Percentiles rank a stretch among this genome's conserved stretches.
These are phyloP conservation scores for Lamellibrachia columna DNA, from an alignment of 2,888 invertebrate species.

Conservation along the genomic window DNA sequence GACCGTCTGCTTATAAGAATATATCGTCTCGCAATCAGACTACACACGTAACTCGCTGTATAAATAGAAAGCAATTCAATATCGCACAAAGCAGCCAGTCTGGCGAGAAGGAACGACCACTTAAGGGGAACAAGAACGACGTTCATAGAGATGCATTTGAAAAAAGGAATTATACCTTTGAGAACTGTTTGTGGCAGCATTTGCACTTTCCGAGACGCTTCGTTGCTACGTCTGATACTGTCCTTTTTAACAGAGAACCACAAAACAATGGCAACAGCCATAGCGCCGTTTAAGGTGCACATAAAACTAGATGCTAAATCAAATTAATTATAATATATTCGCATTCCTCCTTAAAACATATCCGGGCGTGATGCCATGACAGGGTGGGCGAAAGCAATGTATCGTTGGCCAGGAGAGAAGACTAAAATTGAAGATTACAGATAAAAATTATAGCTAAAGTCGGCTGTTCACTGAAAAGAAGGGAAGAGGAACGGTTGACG, in stretches of 20 bases:
- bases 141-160: background rate
- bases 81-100: background rate
- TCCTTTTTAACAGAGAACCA: background rate
- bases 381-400: no score
- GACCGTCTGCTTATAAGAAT: constrained; percentile 1
- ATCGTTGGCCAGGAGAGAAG: no score
- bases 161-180: background rate
- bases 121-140: background rate
- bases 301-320: no score
- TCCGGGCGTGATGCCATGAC: no score
- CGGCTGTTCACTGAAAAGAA: no score
- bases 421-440: no score
- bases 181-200: background rate
- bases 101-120: background rate
- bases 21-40: background rate
- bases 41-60: background rate
- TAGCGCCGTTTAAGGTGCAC: background rate
- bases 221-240: background rate
- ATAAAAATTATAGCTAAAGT: no score
- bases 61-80: constrained; percentile 12
- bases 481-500: no score
- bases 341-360: no score
- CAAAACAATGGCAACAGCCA: background rate
- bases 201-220: background rate
- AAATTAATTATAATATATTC: no score